phyloP scores from a whole-genome alignment of 2,113 vertebrate genomes.

The Synchiropus splendidus region DNA sequence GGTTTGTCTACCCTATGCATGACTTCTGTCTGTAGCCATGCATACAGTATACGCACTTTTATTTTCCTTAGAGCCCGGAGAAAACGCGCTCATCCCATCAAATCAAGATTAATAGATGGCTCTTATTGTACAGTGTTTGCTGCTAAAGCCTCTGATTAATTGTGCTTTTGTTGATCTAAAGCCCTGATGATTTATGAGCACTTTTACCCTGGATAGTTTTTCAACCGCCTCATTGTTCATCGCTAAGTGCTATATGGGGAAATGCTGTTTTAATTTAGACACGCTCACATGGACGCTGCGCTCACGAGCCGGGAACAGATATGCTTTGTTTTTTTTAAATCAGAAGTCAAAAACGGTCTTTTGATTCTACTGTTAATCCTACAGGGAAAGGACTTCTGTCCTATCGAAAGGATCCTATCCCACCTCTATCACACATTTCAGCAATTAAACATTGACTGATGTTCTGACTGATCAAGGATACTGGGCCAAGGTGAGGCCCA shows the following conservation, averaged over 20 bases:
- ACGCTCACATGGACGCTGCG: too few relatives aligned
- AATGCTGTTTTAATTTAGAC: constrained; percentile 3
- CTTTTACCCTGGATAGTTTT: constrained; percentile 51
- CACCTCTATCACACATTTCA: constrained; percentile 33
- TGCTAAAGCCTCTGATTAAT: constrained; percentile 50
- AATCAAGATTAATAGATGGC: constrained; percentile 56
- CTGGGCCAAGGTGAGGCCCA: constrained; percentile 55
- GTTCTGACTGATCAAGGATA: constrained; percentile 60
- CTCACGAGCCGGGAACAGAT: too few relatives aligned
- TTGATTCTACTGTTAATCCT: too few relatives aligned
- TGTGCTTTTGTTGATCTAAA: constrained; percentile 48
- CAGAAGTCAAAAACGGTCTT: too few relatives aligned
- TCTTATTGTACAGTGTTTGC: constrained; percentile 49
- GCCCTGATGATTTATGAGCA: constrained; percentile 48
- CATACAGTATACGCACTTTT: too few relatives aligned
- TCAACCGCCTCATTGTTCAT: constrained; percentile 32
- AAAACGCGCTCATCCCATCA: constrained; percentile 21
- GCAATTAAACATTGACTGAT: constrained; percentile 63
- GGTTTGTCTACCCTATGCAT: constrained; percentile 43
- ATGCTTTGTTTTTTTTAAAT: too few relatives aligned
- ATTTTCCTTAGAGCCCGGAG: too few relatives aligned
- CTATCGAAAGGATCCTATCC: constrained; percentile 21
- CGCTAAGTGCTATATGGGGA: constrained; percentile 2
- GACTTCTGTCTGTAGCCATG: too few relatives aligned
- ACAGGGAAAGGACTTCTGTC: constrained; percentile 3